A percentile compares a stretch with the other conserved stretches of the same genome.
Evolutionary conservation across 2,797 vertebrate species (phyloP).

Genomic region (Danionella dracula): DNA sequence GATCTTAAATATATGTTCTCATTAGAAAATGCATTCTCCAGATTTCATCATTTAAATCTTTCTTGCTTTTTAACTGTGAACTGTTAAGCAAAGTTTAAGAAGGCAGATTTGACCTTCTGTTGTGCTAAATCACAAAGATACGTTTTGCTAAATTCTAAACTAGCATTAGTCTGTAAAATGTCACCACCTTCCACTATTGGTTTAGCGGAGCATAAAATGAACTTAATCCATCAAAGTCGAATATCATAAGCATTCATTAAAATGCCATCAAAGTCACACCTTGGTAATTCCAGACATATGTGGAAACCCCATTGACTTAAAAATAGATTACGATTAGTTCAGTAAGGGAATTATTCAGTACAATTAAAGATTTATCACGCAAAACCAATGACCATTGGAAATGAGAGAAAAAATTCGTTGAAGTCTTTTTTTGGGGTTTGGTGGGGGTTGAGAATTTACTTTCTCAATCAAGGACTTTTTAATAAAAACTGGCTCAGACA

Average conservation of each 20-base stretch:
- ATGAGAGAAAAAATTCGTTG: conserved; percentile 19
- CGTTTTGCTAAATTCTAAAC: conserved; percentile 10
- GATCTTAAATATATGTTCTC: neutral
- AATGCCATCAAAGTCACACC: conserved; percentile 35
- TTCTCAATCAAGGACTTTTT: conserved; percentile 19
- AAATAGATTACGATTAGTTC: conserved; percentile 60
- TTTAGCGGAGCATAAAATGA: conserved; percentile 46
- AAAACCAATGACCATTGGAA: conserved; percentile 43
- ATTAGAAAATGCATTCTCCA: neutral
- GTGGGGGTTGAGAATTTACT: neutral
- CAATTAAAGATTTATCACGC: conserved; percentile 58
- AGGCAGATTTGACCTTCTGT: neutral
- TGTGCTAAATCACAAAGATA: conserved; percentile 5
- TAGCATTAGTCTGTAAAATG: conserved; percentile 31
- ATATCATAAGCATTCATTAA: conserved; percentile 38
- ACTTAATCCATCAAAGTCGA: neutral
- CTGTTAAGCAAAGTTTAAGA: neutral
- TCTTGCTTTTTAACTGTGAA: neutral
- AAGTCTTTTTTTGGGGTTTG: neutral
- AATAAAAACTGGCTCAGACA: conserved; percentile 57
- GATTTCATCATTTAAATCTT: too few relatives aligned
- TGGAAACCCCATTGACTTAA: conserved; percentile 49
- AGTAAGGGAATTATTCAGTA: conserved; percentile 20
- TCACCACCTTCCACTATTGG: conserved; percentile 27
- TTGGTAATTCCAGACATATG: conserved; percentile 42